phyloP scores from a whole-genome alignment of 37 sponge, comb jelly and placozoan genomes.

The Amphimedon queenslandica region DNA sequence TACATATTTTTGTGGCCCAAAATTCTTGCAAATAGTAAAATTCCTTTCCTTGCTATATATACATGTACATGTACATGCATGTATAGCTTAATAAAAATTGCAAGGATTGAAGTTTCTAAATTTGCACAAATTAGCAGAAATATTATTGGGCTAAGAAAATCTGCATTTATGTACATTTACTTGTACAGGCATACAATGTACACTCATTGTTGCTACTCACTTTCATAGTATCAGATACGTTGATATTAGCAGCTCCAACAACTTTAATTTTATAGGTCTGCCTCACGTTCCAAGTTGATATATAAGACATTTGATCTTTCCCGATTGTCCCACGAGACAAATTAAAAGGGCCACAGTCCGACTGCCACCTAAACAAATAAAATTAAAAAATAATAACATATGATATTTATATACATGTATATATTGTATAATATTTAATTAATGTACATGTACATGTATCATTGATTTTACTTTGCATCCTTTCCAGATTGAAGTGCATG shows the following conservation, averaged over 20 bases:
- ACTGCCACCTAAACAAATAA: background rate
- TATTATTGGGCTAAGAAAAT: too few species aligned
- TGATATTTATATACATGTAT: background rate
- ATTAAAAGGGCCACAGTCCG: background rate
- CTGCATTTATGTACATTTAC: too few species aligned
- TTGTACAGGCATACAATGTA: background rate
- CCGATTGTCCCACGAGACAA: background rate
- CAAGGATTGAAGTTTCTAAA: background rate
- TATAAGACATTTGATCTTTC: background rate
- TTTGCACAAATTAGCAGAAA: too few species aligned
- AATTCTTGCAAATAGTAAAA: too few species aligned
- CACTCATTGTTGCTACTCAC: slow-evolving; percentile 17
- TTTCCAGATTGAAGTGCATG: too few species aligned
- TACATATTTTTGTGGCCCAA: too few species aligned
- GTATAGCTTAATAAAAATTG: background rate
- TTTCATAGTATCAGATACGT: slow-evolving; percentile 62
- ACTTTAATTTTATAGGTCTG: slow-evolving; percentile 51
- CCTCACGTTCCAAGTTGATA: slow-evolving; percentile 48
- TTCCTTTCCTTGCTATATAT: background rate
- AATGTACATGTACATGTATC: background rate
- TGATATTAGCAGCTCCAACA: slow-evolving; percentile 67
- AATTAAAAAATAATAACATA: background rate
- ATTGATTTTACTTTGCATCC: too few species aligned
- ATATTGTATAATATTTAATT: too few species aligned
- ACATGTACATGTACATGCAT: slow-evolving; percentile 3